phyloP scores from a whole-genome alignment of 2,797 vertebrate genomes.

The Peromyscus melanophrys region DNA sequence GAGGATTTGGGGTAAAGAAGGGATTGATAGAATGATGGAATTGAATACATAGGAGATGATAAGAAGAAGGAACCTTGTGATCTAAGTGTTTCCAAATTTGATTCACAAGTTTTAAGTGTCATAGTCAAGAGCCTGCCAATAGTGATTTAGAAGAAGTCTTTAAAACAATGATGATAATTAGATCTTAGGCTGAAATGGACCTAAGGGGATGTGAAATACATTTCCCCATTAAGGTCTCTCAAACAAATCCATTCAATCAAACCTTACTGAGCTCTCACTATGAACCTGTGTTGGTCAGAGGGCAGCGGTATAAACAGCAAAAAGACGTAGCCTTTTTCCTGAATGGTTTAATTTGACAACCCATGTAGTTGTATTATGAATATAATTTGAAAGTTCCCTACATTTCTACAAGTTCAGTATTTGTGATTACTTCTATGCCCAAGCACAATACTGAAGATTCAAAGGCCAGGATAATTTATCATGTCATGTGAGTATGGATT shows the following conservation, averaged over 20 bases:
- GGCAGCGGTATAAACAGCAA: not conserved
- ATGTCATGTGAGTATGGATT: not conserved
- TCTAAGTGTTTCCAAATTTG: constrained; percentile 24
- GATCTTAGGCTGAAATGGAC: not conserved
- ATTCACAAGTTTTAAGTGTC: constrained; percentile 39
- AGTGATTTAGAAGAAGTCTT: not conserved
- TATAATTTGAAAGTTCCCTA: constrained; percentile 35
- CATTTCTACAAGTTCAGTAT: constrained; percentile 33
- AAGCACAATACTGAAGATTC: not conserved
- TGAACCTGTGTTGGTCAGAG: not conserved
- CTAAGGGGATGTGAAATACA: not conserved
- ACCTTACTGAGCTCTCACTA: not conserved
- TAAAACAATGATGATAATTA: not conserved
- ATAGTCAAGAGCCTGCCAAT: constrained; percentile 1
- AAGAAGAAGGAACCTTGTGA: not conserved
- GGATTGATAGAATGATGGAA: not conserved
- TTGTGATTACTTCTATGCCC: not conserved
- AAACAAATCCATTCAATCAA: not conserved
- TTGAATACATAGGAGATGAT: not conserved
- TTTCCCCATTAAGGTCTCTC: not conserved
- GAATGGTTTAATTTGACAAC: not conserved
- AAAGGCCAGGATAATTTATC: not conserved
- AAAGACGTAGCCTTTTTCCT: not conserved
- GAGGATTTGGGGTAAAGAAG: not conserved
- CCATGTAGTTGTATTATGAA: not conserved